phyloP scores from a whole-genome alignment of 2,888 invertebrate genomes.

The Doris montereyensis region DNA sequence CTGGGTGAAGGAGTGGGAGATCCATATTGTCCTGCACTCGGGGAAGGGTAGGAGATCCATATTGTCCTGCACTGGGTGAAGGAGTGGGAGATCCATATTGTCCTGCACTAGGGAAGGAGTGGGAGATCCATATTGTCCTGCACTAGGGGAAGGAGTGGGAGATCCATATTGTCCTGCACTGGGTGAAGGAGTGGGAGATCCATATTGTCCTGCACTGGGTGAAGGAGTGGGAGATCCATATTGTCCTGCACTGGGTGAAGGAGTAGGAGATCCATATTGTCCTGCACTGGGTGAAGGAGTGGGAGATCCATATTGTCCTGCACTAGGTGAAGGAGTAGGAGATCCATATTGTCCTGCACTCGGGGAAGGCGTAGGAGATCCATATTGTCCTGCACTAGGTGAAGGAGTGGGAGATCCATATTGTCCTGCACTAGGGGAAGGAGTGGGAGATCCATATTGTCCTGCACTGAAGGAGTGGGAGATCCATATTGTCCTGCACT shows the following conservation, averaged over 20 bases:
- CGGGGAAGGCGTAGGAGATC: conserved; percentile 33
- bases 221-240: conserved; percentile 29
- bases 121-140: background rate
- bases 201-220: conserved; percentile 18
- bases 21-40: background rate
- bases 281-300: background rate
- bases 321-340: conserved; percentile 5
- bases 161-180: background rate
- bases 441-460: background rate
- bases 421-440: background rate
- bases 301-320: background rate
- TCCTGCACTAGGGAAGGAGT: background rate
- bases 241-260: background rate
- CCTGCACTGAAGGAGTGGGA: background rate
- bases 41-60: conserved; percentile 8
- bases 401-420: background rate
- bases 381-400: background rate
- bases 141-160: background rate
- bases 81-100: conserved; percentile 29
- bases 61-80: conserved; percentile 19
- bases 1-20: background rate
- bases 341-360: conserved; percentile 4
- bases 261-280: background rate
- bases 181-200: conserved; percentile 11
- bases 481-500: background rate